Evolutionary conservation across 2,888 invertebrate species (phyloP).

Genomic region (Bimastos eiseni): DNA sequence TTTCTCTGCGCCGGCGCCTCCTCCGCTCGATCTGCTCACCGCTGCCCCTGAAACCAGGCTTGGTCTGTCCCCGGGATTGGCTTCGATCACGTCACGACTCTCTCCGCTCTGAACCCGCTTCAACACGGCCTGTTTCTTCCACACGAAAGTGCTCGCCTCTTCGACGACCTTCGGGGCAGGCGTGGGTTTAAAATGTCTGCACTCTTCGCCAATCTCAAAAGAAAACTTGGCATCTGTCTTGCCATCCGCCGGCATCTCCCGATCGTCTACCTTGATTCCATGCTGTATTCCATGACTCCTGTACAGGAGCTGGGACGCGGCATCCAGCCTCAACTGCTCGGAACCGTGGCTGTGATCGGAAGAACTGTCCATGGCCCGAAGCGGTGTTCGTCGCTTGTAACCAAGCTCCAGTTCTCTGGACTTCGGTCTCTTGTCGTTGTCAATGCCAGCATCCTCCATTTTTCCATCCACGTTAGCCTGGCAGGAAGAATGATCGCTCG

Average conservation of each 20-base stretch:
- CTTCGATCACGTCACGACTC: neutral
- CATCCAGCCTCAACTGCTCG: neutral
- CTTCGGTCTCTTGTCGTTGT: neutral
- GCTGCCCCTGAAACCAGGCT: neutral
- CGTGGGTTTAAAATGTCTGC: neutral
- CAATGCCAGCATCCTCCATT: neutral
- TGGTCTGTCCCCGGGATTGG: neutral
- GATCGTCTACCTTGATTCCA: neutral
- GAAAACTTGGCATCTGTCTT: neutral
- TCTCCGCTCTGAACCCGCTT: neutral
- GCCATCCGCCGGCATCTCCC: neutral
- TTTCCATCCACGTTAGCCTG: neutral
- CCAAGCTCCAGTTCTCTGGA: neutral
- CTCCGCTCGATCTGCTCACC: neutral
- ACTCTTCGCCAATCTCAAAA: neutral
- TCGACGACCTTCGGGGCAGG: neutral
- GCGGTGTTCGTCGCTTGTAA: neutral
- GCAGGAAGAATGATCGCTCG: neutral
- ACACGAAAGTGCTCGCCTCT: neutral
- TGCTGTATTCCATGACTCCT: neutral
- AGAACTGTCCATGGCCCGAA: neutral
- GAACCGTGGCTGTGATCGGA: neutral
- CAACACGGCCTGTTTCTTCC: neutral
- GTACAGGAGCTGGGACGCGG: neutral
- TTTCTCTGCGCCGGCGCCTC: neutral